These are phyloP conservation scores for Lycodopsis pacificus DNA, from an alignment of 2,797 vertebrate genomes.

Conservation along the genomic window DNA sequence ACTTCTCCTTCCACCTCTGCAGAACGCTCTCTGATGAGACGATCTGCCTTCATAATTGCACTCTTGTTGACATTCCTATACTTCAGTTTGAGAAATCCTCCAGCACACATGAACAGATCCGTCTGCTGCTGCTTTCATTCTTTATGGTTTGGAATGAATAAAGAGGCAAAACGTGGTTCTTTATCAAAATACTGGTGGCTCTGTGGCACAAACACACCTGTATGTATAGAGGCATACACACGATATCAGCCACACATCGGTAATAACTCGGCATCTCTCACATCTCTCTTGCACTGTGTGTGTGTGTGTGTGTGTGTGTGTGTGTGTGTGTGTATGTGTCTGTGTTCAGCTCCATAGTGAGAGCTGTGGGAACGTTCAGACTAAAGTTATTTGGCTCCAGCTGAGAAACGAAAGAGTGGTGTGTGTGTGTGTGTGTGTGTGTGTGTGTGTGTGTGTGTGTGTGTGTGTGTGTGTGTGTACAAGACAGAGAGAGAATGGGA, in stretches of 20 bases:
- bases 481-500: constrained; percentile 33
- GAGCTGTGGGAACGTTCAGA: constrained; percentile 60
- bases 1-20: not conserved
- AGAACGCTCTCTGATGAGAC: not conserved
- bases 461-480: constrained; percentile 4
- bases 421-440: constrained; percentile 15
- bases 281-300: not conserved
- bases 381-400: constrained; percentile 71
- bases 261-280: constrained; percentile 13
- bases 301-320: constrained; percentile 15
- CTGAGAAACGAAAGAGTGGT: constrained; percentile 37
- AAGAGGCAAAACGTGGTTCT: not conserved
- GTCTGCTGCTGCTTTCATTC: not conserved
- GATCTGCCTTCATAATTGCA: too few relatives aligned
- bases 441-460: constrained; percentile 9
- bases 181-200: not conserved
- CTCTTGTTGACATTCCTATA: not conserved
- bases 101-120: not conserved
- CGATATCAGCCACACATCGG: constrained; percentile 2
- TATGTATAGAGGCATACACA: not conserved
- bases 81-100: not conserved
- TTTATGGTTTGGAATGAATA: not conserved
- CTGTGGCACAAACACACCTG: not conserved
- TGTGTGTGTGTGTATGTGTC: constrained; percentile 22
- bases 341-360: constrained; percentile 51